phyloP scores from a whole-genome alignment of 2,797 vertebrate species.

The Alca torda region DNA sequence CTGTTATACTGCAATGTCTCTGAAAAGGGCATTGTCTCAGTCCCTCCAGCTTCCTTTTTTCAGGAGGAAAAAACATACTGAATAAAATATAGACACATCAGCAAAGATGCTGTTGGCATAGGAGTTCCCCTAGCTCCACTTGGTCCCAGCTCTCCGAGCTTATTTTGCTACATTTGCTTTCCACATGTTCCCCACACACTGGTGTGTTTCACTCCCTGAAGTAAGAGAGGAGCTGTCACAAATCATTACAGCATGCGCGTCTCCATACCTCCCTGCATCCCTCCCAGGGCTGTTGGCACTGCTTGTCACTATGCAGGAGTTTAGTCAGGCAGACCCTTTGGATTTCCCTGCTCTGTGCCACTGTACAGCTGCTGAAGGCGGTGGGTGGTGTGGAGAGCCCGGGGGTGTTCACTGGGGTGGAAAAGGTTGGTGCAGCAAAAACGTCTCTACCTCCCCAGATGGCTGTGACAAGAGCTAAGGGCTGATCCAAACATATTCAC shows the following conservation, averaged over 20 bases:
- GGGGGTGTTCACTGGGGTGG: not conserved
- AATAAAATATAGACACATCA: not conserved
- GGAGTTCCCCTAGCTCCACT: not conserved
- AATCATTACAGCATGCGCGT: not conserved
- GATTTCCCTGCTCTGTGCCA: not conserved
- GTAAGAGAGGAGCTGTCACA: slow-evolving; percentile 5
- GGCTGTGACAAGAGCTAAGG: not conserved
- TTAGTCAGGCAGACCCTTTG: not conserved
- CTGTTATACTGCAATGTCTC: not conserved
- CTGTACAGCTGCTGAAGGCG: accelerated
- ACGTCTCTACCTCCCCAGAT: not conserved
- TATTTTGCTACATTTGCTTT: not conserved
- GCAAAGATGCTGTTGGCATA: not conserved
- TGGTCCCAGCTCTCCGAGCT: not conserved
- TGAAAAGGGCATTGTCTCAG: not conserved
- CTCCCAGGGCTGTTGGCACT: not conserved
- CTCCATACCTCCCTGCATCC: not conserved
- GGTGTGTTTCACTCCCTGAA: not conserved
- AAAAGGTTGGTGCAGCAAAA: not conserved
- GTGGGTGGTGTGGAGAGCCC: not conserved
- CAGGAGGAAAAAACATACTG: not conserved
- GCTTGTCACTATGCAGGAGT: not conserved
- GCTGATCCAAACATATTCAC: not conserved
- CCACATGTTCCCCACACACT: not conserved
- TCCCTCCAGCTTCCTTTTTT: not conserved